Percentiles rank a stretch among this genome's conserved stretches.
phyloP scores from a whole-genome alignment of 2,888 invertebrate genomes.

The Notodonta dromedarius region DNA sequence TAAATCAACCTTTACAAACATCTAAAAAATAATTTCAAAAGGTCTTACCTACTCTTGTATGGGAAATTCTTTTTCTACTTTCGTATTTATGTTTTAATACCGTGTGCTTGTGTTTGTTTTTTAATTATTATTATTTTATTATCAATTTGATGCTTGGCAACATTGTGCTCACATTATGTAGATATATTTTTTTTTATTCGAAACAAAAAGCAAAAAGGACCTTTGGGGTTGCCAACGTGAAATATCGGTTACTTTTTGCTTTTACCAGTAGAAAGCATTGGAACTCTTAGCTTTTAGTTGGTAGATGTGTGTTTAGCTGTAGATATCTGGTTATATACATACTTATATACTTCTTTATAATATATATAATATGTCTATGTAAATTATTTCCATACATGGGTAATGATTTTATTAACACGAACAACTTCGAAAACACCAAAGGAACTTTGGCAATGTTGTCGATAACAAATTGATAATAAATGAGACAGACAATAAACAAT shows the following conservation, averaged over 20 bases:
- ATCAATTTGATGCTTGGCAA: conserved; percentile 84
- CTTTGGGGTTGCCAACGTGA: conserved; percentile 45
- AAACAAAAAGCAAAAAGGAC: conserved; percentile 65
- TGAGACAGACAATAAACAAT: conserved; percentile 42
- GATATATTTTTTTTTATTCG: conserved; percentile 47
- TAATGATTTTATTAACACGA: conserved; percentile 35
- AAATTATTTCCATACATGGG: conserved; percentile 53
- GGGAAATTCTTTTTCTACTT: conserved; percentile 39
- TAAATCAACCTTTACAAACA: background rate
- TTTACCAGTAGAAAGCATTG: conserved; percentile 70
- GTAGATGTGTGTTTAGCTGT: conserved; percentile 71
- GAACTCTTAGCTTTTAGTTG: conserved; percentile 71
- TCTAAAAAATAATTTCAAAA: background rate
- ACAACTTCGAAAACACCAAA: conserved; percentile 38
- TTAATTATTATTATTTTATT: conserved; percentile 63
- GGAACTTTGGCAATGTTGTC: conserved; percentile 78
- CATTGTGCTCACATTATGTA: conserved; percentile 80
- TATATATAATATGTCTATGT: conserved; percentile 55
- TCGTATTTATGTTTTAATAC: conserved; percentile 54
- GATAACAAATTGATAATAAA: conserved; percentile 80
- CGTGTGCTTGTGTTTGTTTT: conserved; percentile 81
- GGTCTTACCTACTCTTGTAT: conserved; percentile 13
- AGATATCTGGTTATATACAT: conserved; percentile 36
- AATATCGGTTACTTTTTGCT: conserved; percentile 68
- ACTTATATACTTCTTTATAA: conserved; percentile 52